Base-by-base conservation (phyloP, 2,113 vertebrate genomes). In the Psittacara wagleri region DNA sequence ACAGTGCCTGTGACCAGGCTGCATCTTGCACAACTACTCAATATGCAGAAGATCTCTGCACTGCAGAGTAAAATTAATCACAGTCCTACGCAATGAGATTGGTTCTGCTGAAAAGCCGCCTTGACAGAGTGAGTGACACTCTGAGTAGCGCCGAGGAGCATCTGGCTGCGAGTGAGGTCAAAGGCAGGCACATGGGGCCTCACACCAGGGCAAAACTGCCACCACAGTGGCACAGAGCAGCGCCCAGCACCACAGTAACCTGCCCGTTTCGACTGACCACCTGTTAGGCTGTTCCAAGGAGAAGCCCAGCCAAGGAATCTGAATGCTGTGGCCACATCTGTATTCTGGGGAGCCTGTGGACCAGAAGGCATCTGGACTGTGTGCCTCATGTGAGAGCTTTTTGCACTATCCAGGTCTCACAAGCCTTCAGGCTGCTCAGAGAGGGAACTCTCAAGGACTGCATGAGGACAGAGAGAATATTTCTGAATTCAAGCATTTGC, bases 31-130 rank as follows among this genome's bases (percentile, higher is more conserved):
- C 73, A 94, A 4, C 95, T 96, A 84, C 91, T 97, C 96, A 96
- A 96, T 93, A 97, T 95, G 95, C 96, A 96, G 88, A 92, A 92
- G 95, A 95, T 93, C 86, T 86, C 95, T 82, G 92, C 95, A 96
- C 88, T 96, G 95, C 96, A 96, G 95, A 93, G 75, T 86, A 83
- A 93, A 96, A 95, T 92, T 92, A 92, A 97, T 96, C 93, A 90
- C 86, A 91, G 79, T 80, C 86, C 92, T 93, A 83, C 5, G 41
- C 88, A 96, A 83, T 51, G 83, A 52, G 87, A 76, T 41, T 23
- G 83, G 95, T 90, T 92, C 64, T 61, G 48, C 51, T 43, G 52
- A 86, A 74, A 75, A 86, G 83, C 86, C 68, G 66, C 80, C 44
- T 81, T 90, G 70, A 69, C 69, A 70, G 72, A 90, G 86, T 46